Conservation (phyloP, 2,113 vertebrate species). For the Dromiciops gliroides region DNA sequence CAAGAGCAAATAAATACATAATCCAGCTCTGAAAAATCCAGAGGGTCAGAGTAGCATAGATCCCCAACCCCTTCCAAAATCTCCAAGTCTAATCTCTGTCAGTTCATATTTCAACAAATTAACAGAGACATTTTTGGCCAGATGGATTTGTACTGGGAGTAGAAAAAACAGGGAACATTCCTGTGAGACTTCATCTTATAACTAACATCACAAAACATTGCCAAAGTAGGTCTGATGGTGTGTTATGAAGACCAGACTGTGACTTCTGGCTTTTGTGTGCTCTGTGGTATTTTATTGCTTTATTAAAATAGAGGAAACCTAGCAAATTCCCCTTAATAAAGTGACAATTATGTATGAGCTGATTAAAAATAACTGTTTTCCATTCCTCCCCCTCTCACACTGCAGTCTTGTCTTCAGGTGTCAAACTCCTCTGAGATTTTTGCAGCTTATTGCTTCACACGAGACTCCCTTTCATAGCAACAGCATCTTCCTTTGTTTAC, state of each 20-base stretch:
- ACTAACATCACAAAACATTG: background rate
- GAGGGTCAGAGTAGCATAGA: background rate
- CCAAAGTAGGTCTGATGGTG: background rate
- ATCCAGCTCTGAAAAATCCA: background rate
- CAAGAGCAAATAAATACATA: background rate
- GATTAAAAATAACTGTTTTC: slow-evolving; percentile 16
- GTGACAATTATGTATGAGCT: background rate
- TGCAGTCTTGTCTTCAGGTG: background rate
- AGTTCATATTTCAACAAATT: background rate
- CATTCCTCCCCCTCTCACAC: background rate
- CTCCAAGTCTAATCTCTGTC: background rate
- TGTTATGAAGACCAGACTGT: background rate
- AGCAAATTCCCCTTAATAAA: background rate
- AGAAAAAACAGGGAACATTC: slow-evolving; percentile 19
- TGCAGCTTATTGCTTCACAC: slow-evolving; percentile 36
- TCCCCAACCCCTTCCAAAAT: background rate
- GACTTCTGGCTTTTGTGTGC: background rate
- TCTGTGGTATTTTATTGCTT: background rate
- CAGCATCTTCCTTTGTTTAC: slow-evolving; percentile 55
- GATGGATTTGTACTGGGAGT: slow-evolving; percentile 13
- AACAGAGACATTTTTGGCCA: background rate
- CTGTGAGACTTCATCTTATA: slow-evolving; percentile 36
- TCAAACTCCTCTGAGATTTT: slow-evolving; percentile 58
- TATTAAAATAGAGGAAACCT: slow-evolving; percentile 12
- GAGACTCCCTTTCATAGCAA: slow-evolving; percentile 63